These are phyloP conservation scores for Lepus oiostolus DNA, from an alignment of 2,797 vertebrate genomes.

Conservation along the genomic window DNA sequence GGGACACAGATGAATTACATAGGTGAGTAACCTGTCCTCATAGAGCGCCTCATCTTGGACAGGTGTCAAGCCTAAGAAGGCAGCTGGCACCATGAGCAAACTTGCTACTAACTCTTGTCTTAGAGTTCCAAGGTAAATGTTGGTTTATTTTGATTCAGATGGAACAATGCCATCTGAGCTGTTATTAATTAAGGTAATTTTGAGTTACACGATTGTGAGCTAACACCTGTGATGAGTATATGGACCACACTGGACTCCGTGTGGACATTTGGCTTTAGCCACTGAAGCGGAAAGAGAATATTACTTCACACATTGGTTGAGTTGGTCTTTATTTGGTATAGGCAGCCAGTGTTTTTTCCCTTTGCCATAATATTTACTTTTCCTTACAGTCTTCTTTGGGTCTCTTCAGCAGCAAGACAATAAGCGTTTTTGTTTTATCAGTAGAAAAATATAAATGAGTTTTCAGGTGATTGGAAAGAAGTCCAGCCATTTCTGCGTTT, in stretches of 20 bases:
- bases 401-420: background rate
- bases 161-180: background rate
- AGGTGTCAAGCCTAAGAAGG: background rate
- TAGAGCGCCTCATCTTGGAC: background rate
- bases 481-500: slow-evolving; percentile 26
- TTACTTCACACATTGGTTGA: background rate
- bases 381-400: background rate
- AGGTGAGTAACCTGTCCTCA: background rate
- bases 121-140: slow-evolving; percentile 9
- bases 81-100: background rate
- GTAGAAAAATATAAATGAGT: slow-evolving; percentile 52
- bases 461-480: slow-evolving; percentile 34
- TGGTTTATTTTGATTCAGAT: background rate
- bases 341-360: background rate
- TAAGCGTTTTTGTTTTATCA: background rate
- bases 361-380: slow-evolving; percentile 41
- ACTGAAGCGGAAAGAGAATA: background rate
- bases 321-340: background rate
- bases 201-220: background rate
- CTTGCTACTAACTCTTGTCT: background rate
- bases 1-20: background rate
- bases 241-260: background rate
- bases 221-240: slow-evolving; percentile 9
- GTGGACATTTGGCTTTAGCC: background rate
- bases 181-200: background rate